These are phyloP conservation scores for Lysiphlebus fabarum DNA, from an alignment of 1,140 invertebrate genomes.

Conservation along the genomic window DNA sequence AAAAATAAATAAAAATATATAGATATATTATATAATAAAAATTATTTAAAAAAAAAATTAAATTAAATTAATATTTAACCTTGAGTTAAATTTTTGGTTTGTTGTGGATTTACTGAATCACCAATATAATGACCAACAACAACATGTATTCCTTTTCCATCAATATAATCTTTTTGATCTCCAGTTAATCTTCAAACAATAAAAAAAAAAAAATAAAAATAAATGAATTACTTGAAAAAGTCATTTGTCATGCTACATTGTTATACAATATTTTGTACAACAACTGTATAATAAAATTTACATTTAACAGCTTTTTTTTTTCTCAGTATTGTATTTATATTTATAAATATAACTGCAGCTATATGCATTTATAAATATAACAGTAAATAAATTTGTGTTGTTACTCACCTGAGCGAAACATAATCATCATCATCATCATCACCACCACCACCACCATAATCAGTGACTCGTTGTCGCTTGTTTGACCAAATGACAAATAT, in stretches of 20 bases:
- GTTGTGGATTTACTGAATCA: constrained; percentile 58
- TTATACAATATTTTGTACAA: no score
- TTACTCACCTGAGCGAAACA: constrained; percentile 36
- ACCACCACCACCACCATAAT: constrained; percentile 20
- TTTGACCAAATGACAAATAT: constrained; percentile 38
- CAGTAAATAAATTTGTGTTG: constrained; percentile 1
- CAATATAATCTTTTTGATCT: constrained; percentile 67
- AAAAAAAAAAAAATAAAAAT: constrained; percentile 17
- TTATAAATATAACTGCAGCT: no score
- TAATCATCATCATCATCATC: constrained; percentile 28
- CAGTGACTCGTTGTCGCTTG: constrained; percentile 28
- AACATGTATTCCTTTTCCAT: constrained; percentile 71
- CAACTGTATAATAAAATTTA: no score
- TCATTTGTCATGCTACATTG: constrained; percentile 4
- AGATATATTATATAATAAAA: constrained; percentile 5
- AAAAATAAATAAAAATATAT: background rate
- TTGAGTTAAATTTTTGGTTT: constrained; percentile 65
- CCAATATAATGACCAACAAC: constrained; percentile 83
- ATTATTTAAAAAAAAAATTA: constrained; percentile 15
- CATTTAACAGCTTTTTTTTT: no score
- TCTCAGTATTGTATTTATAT: background rate
- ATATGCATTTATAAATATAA: no score
- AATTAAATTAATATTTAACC: constrained; percentile 53
- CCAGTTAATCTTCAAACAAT: constrained; percentile 43
- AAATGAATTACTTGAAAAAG: background rate